Percentiles rank a stretch among this genome's conserved stretches.
Conservation (phyloP, 1,140 invertebrate genomes). For the Neotoxoptera formosana region DNA sequence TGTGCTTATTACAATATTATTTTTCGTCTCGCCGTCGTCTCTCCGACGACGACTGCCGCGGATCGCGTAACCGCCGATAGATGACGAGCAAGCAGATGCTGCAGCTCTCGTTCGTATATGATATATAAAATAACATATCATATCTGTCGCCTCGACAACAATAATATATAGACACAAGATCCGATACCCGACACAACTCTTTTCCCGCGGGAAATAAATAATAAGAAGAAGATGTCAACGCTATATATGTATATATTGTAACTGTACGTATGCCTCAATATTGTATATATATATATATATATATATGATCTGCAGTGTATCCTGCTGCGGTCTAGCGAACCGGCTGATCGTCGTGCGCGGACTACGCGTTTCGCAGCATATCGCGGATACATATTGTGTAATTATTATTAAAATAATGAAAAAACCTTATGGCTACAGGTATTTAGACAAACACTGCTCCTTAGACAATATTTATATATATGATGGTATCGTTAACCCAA, state of each 20-base stretch:
- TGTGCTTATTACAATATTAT: background rate
- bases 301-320: background rate
- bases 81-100: background rate
- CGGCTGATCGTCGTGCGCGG: background rate
- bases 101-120: background rate
- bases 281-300: background rate
- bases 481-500: too few relatives aligned
- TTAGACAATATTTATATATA: too few relatives aligned
- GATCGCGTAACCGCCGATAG: constrained; percentile 10
- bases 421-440: too few relatives aligned
- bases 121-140: background rate
- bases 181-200: background rate
- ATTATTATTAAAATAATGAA: too few relatives aligned
- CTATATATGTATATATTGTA: background rate
- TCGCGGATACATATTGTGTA: too few relatives aligned
- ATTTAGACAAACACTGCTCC: too few relatives aligned
- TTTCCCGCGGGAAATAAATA: constrained; percentile 5
- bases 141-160: background rate
- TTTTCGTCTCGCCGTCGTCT: background rate
- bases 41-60: background rate
- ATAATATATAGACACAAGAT: background rate
- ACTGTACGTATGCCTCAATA: background rate
- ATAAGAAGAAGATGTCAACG: background rate
- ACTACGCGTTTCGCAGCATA: background rate
- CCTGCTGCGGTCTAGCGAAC: background rate